Evolutionary conservation across 2,888 invertebrate genomes (phyloP).

Genomic region (Lissocephala sabroskyi): DNA sequence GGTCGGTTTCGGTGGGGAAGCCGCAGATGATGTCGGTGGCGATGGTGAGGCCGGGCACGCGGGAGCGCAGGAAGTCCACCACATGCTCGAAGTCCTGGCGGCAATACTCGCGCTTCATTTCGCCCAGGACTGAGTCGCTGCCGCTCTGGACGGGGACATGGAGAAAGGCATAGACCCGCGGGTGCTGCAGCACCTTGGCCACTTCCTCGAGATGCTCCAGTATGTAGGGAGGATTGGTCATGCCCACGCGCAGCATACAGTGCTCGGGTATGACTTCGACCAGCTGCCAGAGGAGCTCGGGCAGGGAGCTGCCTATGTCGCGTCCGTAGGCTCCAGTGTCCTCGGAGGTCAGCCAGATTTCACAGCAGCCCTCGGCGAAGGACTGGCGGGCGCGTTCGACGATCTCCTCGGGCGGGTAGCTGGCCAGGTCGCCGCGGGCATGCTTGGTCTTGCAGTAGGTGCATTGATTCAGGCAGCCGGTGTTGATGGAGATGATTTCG

Average conservation of each 20-base stretch:
- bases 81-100: slow-evolving; percentile 91
- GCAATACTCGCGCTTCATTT: slow-evolving; percentile 97
- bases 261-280: slow-evolving; percentile 79
- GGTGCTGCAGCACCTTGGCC: slow-evolving; percentile 87
- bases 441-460: slow-evolving; percentile 99
- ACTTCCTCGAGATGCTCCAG: slow-evolving; percentile 94
- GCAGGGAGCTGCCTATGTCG: slow-evolving; percentile 91
- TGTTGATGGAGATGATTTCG: slow-evolving; percentile 97
- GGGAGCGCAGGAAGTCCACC: slow-evolving; percentile 85
- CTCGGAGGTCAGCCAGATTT: slow-evolving; percentile 98
- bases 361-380: slow-evolving; percentile 92
- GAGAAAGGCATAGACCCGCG: slow-evolving; percentile 93
- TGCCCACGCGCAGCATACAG: slow-evolving; percentile 90
- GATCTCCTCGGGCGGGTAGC: slow-evolving; percentile 92
- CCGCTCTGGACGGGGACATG: slow-evolving; percentile 99
- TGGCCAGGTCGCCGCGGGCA: slow-evolving; percentile 96
- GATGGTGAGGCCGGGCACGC: slow-evolving; percentile 92
- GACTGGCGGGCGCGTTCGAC: slow-evolving; percentile 89
- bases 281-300: slow-evolving; percentile 88
- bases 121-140: slow-evolving; percentile 92
- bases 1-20: slow-evolving; percentile 95
- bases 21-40: slow-evolving; percentile 99
- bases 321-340: slow-evolving; percentile 98
- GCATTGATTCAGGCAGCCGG: slow-evolving; percentile 97
- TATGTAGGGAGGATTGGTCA: slow-evolving; percentile 99